A percentile compares a stretch with the other conserved stretches of the same genome.
These are phyloP conservation scores for Calyptomena viridis DNA, from an alignment of 2,113 vertebrate species.

Conservation along the genomic window DNA sequence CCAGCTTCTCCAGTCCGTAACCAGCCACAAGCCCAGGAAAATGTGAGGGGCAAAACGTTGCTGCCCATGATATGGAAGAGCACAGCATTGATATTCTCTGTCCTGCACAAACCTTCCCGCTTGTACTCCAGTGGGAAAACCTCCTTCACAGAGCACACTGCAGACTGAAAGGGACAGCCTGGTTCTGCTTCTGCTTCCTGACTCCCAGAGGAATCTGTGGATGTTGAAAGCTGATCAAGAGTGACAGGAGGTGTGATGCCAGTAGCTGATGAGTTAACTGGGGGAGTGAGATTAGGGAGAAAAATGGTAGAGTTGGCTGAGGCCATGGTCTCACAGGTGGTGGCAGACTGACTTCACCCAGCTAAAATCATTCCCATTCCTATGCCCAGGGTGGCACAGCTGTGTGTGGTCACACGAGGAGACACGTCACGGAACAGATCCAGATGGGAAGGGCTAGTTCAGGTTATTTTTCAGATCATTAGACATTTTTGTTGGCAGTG, in stretches of 20 bases:
- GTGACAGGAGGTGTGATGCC: not conserved
- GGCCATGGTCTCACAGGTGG: fast-evolving
- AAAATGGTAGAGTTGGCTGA: not conserved
- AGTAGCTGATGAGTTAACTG: not conserved
- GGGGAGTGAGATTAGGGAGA: not conserved
- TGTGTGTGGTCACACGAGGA: not conserved
- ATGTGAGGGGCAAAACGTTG: not conserved
- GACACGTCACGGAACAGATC: not conserved
- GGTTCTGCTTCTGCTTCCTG: not conserved
- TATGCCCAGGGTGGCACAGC: fast-evolving
- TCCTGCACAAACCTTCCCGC: not conserved
- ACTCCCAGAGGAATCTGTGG: not conserved
- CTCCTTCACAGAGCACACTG: not conserved
- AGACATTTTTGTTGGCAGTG: not conserved
- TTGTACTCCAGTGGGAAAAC: not conserved
- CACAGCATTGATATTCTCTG: not conserved
- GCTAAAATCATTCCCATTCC: not conserved
- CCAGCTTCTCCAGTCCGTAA: not conserved
- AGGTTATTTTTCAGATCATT: not conserved
- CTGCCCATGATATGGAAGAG: not conserved
- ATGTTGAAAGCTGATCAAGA: not conserved
- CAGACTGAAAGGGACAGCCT: not conserved
- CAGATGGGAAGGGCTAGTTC: not conserved
- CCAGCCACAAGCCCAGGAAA: not conserved
- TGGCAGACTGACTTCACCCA: not conserved